These are phyloP conservation scores for Cephalopterus ornatus DNA, from an alignment of 2,113 vertebrate genomes.

Conservation along the genomic window DNA sequence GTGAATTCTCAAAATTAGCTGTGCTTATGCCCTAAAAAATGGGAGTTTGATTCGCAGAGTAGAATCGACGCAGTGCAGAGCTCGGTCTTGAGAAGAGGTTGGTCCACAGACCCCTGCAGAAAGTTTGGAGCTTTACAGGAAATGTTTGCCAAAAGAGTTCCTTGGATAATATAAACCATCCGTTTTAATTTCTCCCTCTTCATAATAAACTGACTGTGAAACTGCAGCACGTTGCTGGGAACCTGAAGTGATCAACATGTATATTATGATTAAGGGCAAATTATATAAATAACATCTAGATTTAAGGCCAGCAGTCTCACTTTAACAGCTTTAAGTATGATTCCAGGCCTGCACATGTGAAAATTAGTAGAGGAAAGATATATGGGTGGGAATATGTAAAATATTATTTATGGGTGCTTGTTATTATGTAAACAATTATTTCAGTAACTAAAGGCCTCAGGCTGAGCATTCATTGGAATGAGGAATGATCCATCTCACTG, in stretches of 20 bases:
- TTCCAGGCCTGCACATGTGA: not conserved
- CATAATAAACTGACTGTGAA: not conserved
- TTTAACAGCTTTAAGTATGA: not conserved
- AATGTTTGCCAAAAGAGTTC: not conserved
- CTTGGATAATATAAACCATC: not conserved
- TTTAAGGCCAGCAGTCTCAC: not conserved
- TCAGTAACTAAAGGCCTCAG: not conserved
- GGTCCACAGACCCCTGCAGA: not conserved
- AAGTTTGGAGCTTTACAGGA: not conserved
- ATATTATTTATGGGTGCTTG: not conserved
- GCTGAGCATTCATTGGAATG: not conserved
- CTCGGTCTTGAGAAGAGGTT: not conserved
- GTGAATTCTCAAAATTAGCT: not conserved
- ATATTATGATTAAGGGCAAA: not conserved
- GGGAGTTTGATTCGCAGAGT: not conserved
- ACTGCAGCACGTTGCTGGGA: not conserved
- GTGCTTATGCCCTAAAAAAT: not conserved
- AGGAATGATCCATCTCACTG: not conserved
- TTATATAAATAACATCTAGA: not conserved
- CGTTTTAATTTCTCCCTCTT: not conserved
- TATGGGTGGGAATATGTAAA: not conserved
- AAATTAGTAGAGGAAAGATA: not conserved
- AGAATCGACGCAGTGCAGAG: not conserved
- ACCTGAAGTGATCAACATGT: not conserved
- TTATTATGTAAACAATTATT: not conserved